Percentiles rank a stretch among this genome's conserved stretches.
Conservation (phyloP, 2,113 vertebrate species). For the Perccottus glenii region DNA sequence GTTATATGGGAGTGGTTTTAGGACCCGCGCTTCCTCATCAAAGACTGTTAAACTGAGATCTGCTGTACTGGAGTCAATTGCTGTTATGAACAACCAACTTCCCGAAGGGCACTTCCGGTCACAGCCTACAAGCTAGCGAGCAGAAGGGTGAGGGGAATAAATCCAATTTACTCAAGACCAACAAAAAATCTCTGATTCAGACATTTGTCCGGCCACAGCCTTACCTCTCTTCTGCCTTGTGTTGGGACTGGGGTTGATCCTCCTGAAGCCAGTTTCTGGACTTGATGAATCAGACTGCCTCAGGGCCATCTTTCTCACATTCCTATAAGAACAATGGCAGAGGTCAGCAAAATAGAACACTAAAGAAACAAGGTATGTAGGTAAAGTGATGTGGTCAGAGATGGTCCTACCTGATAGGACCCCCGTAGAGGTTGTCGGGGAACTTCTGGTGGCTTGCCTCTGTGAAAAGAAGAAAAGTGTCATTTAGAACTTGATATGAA, state of each 20-base stretch:
- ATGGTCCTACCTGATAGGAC: conserved; percentile 83
- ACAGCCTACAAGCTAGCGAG: too few species aligned
- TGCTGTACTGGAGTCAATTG: too few species aligned
- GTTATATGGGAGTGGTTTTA: too few species aligned
- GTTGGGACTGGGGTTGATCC: conserved; percentile 82
- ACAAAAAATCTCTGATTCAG: too few species aligned
- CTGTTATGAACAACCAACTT: too few species aligned
- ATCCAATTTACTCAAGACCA: too few species aligned
- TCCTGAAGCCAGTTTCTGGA: conserved; percentile 83
- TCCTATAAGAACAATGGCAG: conserved; percentile 64
- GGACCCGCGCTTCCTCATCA: too few species aligned
- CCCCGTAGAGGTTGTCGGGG: conserved; percentile 84
- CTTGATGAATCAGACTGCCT: conserved; percentile 85
- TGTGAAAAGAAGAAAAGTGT: conserved; percentile 65
- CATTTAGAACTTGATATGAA: background rate
- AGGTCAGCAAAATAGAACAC: background rate
- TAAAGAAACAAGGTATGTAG: background rate
- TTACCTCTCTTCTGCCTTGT: conserved; percentile 88
- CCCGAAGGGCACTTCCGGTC: too few species aligned
- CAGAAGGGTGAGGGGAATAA: too few species aligned
- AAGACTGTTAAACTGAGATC: too few species aligned
- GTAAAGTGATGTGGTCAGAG: background rate
- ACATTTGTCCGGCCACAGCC: conserved; percentile 19
- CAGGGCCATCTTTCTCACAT: conserved; percentile 80
- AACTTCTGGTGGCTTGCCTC: conserved; percentile 90